Evolutionary conservation across 2,888 invertebrate genomes (phyloP).

Genomic region (Polymixis flavicincta): DNA sequence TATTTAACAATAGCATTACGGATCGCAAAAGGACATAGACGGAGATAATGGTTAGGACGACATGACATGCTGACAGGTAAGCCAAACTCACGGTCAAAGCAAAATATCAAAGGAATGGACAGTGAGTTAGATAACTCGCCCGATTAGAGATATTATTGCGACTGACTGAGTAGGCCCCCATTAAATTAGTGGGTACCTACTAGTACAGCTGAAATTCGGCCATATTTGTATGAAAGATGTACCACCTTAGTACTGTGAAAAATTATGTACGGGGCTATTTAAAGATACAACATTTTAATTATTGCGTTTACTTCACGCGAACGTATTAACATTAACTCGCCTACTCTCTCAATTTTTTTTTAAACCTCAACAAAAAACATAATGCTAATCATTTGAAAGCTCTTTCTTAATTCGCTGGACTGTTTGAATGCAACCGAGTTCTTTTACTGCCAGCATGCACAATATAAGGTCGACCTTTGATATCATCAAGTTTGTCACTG

Average conservation of each 20-base stretch:
- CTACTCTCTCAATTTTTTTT: too few relatives aligned
- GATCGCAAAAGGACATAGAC: neutral
- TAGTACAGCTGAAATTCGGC: neutral
- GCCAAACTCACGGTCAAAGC: conserved; percentile 31
- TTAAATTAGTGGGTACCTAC: neutral
- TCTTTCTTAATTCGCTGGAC: too few relatives aligned
- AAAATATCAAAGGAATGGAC: conserved; percentile 43
- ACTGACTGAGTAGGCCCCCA: conserved; percentile 7
- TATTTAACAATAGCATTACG: neutral
- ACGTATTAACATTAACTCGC: too few relatives aligned
- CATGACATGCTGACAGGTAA: conserved; percentile 33
- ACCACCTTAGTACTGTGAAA: neutral
- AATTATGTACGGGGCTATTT: too few relatives aligned
- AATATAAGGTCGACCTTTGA: too few relatives aligned
- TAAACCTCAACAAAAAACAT: too few relatives aligned
- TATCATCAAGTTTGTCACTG: neutral
- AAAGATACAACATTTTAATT: too few relatives aligned
- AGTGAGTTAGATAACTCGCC: conserved; percentile 26
- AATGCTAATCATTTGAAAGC: too few relatives aligned
- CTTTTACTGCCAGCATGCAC: too few relatives aligned
- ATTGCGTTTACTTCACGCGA: too few relatives aligned
- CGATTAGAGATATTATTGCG: conserved; percentile 31
- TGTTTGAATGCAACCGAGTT: too few relatives aligned
- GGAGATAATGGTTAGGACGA: conserved; percentile 18
- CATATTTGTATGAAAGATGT: neutral